Evolutionary conservation across 2,113 vertebrate species (phyloP), one percentile per base, ranked within the genome.

Genomic region (Rhinolophus sinicus): DNA sequence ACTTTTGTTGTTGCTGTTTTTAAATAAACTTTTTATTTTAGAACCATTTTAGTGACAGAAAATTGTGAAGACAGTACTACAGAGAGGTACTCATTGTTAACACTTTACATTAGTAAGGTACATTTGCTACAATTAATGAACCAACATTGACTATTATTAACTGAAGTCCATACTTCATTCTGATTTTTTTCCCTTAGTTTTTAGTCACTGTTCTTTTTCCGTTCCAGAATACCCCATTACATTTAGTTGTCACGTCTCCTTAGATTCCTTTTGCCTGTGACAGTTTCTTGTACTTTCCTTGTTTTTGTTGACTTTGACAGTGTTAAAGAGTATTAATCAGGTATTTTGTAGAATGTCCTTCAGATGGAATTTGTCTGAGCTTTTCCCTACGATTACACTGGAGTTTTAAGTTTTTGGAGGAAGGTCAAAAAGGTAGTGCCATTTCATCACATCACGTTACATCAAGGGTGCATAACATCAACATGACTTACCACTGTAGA

Each of bases 1-100:
- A 47, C 47, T 90, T 62, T 67, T 75, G 64, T 64, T 47, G 44
- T 38, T 77, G 2, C 5, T 58, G 33, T 30, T 81, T 87, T 60
- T 58, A 86, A 58, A 80, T 58, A 38, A 96, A 87, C 82, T 93
- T 88, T 83, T 75, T 28, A 80, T 44, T 93, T 89, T 60, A 88
- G 35, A 85, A 56, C 50, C 50, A 60, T 70, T 88, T 69, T 77
- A 60, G 50, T 88, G 77, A 70, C 0, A 50, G 35, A 69, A 90
- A 76, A 94, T 18, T 47, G 35, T 88, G 33, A 75, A 56, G 47
- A 35, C 28, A 64, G 60, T 56, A 83, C 28, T 40, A 33, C 1
- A 81, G 40, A 87, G 12, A 56, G 13, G 62, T 62, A 16, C 21
- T 40, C 28, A 14, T 9, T 82, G 47, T 44, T 64, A 88, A 76